Evolutionary conservation across 1,140 invertebrate genomes (phyloP).

Genomic region (Schlechtendalia chinensis): DNA sequence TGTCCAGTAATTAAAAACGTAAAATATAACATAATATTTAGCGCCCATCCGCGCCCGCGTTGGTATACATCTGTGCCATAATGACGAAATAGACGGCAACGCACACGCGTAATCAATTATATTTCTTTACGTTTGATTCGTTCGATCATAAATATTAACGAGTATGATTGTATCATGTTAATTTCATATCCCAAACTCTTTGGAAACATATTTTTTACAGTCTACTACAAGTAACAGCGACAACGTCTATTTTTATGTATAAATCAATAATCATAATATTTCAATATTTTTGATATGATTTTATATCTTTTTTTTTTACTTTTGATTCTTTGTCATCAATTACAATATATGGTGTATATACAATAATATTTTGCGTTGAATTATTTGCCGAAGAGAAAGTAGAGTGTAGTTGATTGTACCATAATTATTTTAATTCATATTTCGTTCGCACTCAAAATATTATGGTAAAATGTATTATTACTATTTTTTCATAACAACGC

Average conservation of each 20-base stretch:
- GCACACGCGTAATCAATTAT: too few relatives aligned
- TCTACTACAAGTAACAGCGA: not conserved
- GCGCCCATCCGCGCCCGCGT: too few relatives aligned
- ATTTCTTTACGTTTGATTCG: not conserved
- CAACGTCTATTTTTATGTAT: not conserved
- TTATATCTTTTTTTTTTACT: too few relatives aligned
- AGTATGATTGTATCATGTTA: not conserved
- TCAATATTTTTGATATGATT: not conserved
- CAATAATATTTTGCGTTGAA: not conserved
- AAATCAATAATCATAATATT: not conserved
- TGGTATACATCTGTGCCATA: too few relatives aligned
- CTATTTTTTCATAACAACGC: not conserved
- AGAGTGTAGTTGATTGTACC: not conserved
- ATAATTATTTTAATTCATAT: constrained; percentile 2
- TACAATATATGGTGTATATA: too few relatives aligned
- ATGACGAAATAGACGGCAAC: too few relatives aligned
- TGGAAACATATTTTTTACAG: not conserved
- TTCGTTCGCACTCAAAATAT: not conserved
- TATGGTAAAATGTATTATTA: constrained; percentile 10
- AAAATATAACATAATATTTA: too few relatives aligned
- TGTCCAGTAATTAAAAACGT: not conserved
- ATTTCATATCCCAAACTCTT: too few relatives aligned
- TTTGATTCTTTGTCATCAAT: not conserved
- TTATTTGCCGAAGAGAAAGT: constrained; percentile 11
- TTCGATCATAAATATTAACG: not conserved